Evolutionary conservation across 2,797 vertebrate species (phyloP).

Genomic region (Fistularia commersonii): DNA sequence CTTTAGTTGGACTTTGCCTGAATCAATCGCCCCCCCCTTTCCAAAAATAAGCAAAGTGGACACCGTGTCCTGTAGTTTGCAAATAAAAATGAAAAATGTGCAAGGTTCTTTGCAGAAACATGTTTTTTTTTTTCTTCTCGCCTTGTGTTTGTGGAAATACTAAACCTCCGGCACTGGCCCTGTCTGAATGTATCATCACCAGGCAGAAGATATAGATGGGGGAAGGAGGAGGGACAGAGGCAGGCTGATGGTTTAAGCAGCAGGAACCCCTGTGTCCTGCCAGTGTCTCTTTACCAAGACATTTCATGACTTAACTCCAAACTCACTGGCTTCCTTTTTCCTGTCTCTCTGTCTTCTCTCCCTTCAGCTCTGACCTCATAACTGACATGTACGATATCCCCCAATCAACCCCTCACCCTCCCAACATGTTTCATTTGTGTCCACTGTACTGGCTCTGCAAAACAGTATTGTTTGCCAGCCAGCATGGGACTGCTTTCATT

Average conservation of each 20-base stretch:
- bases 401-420: slow-evolving; percentile 22
- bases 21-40: slow-evolving; percentile 53
- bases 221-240: slow-evolving; percentile 31
- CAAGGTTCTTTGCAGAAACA: slow-evolving; percentile 17
- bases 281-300: slow-evolving; percentile 61
- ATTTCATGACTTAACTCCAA: slow-evolving; percentile 32
- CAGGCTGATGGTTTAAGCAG: slow-evolving; percentile 64
- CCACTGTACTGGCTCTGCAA: slow-evolving; percentile 59
- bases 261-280: slow-evolving; percentile 51
- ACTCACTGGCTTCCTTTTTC: slow-evolving; percentile 17
- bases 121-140: slow-evolving; percentile 26
- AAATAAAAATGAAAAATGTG: slow-evolving; percentile 27
- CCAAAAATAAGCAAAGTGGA: slow-evolving; percentile 28
- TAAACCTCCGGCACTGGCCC: slow-evolving; percentile 39
- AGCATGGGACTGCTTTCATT: slow-evolving; percentile 74
- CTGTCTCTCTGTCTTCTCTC: slow-evolving; percentile 25
- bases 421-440: slow-evolving; percentile 68
- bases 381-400: slow-evolving; percentile 61
- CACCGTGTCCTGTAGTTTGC: slow-evolving; percentile 26
- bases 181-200: slow-evolving; percentile 58
- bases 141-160: slow-evolving; percentile 36
- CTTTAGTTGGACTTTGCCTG: slow-evolving; percentile 61
- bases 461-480: slow-evolving; percentile 76
- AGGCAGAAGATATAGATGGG: slow-evolving; percentile 35
- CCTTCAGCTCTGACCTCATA: slow-evolving; percentile 65